phyloP scores from a whole-genome alignment of 1,140 invertebrate species.

The Drosophila eugracilis region DNA sequence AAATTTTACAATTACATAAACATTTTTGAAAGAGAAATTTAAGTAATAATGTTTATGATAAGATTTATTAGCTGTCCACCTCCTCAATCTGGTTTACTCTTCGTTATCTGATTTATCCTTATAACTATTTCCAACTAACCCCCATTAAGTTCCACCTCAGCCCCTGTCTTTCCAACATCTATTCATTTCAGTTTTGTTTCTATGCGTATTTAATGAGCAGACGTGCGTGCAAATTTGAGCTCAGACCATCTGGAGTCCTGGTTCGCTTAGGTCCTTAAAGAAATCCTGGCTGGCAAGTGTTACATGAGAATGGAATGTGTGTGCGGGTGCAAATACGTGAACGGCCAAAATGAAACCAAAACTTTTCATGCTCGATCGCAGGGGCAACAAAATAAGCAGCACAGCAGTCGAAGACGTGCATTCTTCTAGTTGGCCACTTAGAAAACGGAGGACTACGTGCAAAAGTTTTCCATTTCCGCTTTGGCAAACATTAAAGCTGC shows the following conservation, averaged over 20 bases:
- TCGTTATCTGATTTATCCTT: too few species aligned
- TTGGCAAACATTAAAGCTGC: constrained; percentile 81
- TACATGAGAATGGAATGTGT: constrained; percentile 29
- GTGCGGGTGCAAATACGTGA: constrained; percentile 52
- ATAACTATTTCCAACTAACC: constrained; percentile 1
- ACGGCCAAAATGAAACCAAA: constrained; percentile 81
- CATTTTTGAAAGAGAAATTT: not conserved
- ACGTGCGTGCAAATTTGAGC: constrained; percentile 76
- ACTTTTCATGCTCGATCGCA: constrained; percentile 82
- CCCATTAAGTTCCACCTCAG: constrained; percentile 4
- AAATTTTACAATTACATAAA: not conserved
- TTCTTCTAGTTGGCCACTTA: constrained; percentile 70
- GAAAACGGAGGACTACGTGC: constrained; percentile 65
- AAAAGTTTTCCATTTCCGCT: constrained; percentile 83
- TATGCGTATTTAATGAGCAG: constrained; percentile 83
- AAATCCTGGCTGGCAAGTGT: constrained; percentile 15
- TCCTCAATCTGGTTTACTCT: too few species aligned
- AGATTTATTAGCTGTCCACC: too few species aligned
- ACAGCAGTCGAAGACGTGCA: constrained; percentile 57
- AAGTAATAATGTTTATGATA: not conserved
- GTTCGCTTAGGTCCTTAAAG: constrained; percentile 64
- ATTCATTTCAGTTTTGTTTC: constrained; percentile 56
- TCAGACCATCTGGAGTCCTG: constrained; percentile 59
- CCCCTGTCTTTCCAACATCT: constrained; percentile 33
- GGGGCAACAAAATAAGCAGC: constrained; percentile 50